Evolutionary conservation across 2,113 vertebrate species (phyloP).

Genomic region (Ahaetulla prasina): DNA sequence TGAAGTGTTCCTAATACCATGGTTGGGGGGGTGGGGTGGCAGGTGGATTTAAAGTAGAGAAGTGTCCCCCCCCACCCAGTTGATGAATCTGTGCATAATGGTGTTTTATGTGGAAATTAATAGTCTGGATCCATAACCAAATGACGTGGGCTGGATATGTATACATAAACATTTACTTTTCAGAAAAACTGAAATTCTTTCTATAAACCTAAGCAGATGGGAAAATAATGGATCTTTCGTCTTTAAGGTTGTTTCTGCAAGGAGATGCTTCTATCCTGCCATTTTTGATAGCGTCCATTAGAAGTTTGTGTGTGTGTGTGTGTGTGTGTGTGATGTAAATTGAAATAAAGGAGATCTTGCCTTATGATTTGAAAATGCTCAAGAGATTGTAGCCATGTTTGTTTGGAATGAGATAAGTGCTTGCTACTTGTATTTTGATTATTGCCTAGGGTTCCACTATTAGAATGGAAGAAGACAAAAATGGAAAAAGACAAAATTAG

Average conservation of each 20-base stretch:
- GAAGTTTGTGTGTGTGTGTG: not conserved
- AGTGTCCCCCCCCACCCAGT: not conserved
- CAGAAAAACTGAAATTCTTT: not conserved
- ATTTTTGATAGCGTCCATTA: not conserved
- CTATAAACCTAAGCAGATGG: not conserved
- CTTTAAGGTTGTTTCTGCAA: not conserved
- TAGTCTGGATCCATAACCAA: not conserved
- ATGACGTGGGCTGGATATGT: not conserved
- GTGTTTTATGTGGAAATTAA: not conserved
- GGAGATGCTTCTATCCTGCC: not conserved
- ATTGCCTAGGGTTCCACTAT: not conserved
- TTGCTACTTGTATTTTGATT: not conserved
- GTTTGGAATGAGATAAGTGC: not conserved
- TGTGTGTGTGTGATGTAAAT: not conserved
- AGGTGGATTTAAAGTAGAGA: not conserved
- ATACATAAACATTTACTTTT: not conserved
- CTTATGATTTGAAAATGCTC: not conserved
- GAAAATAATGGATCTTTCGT: not conserved
- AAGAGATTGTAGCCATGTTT: not conserved
- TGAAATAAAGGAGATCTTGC: not conserved
- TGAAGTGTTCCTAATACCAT: not conserved
- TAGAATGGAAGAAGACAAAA: not conserved
- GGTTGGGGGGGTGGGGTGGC: not conserved
- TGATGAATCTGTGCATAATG: not conserved
- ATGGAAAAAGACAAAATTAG: slow-evolving; percentile 1